These are phyloP conservation scores for Cisticola juncidis DNA, from an alignment of 2,113 vertebrate species.

Conservation along the genomic window DNA sequence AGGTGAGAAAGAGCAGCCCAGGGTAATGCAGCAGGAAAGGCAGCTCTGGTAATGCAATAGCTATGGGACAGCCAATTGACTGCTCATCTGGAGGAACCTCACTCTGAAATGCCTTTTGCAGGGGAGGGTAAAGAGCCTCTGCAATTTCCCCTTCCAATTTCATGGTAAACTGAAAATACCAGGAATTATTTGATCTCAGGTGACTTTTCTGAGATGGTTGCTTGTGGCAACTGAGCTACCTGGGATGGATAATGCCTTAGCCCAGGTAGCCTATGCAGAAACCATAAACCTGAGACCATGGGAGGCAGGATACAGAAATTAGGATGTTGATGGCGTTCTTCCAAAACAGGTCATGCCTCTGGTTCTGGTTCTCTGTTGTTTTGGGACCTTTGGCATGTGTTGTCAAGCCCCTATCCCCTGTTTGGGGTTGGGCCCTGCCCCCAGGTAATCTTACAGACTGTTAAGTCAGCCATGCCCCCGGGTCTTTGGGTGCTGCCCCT, in stretches of 20 bases:
- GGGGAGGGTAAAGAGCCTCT: not conserved
- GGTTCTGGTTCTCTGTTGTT: not conserved
- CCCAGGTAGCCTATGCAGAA: not conserved
- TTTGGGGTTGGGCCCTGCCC: not conserved
- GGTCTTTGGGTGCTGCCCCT: not conserved
- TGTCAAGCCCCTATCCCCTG: not conserved
- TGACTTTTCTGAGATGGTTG: not conserved
- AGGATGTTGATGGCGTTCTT: not conserved
- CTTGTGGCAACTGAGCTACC: not conserved
- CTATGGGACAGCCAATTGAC: accelerated
- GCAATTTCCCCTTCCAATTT: not conserved
- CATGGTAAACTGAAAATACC: not conserved
- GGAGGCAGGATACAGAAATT: not conserved
- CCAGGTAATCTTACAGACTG: not conserved
- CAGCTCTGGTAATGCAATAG: not conserved
- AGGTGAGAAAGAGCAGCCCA: not conserved
- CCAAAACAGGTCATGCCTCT: not conserved
- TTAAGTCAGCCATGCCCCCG: not conserved
- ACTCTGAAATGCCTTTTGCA: not conserved
- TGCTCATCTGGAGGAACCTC: not conserved
- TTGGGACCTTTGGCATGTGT: not conserved
- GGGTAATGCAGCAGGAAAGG: too few species aligned
- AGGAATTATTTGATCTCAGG: not conserved
- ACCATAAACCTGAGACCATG: not conserved
- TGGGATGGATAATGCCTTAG: not conserved